Percentiles rank a stretch among this genome's conserved stretches.
These are phyloP conservation scores for Spongilla lacustris DNA, from an alignment of 37 sponge, comb jelly and placozoan species.

Conservation along the genomic window DNA sequence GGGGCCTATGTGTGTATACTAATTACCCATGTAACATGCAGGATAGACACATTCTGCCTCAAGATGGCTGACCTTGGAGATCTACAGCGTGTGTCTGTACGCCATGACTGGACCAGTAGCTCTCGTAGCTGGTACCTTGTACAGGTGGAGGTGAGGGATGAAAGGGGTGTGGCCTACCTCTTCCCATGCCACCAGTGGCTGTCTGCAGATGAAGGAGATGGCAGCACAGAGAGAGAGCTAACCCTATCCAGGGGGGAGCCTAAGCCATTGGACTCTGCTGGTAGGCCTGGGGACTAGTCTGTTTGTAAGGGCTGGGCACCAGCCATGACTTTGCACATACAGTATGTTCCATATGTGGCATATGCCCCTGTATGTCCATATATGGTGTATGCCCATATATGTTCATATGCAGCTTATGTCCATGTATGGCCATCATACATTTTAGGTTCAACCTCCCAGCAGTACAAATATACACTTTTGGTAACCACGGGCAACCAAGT, in stretches of 20 bases:
- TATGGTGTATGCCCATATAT: too few relatives aligned
- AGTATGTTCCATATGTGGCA: too few relatives aligned
- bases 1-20: too few relatives aligned
- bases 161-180: not conserved
- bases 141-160: constrained; percentile 59
- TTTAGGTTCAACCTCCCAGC: too few relatives aligned
- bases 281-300: too few relatives aligned
- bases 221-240: constrained; percentile 47
- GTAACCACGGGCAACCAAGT: constrained; percentile 56
- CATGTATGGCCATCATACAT: too few relatives aligned
- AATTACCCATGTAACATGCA: not conserved
- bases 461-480: constrained; percentile 9
- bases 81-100: constrained; percentile 34
- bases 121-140: constrained; percentile 79
- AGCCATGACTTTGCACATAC: too few relatives aligned
- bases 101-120: constrained; percentile 76
- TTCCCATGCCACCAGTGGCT: constrained; percentile 83
- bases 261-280: not conserved
- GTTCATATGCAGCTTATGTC: too few relatives aligned
- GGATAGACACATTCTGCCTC: constrained; percentile 32
- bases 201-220: constrained; percentile 76
- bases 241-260: not conserved
- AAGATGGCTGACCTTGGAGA: constrained; percentile 28
- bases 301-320: too few relatives aligned
- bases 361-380: too few relatives aligned